Conservation (phyloP, 1,140 invertebrate genomes). For the Littorina saxatilis region DNA sequence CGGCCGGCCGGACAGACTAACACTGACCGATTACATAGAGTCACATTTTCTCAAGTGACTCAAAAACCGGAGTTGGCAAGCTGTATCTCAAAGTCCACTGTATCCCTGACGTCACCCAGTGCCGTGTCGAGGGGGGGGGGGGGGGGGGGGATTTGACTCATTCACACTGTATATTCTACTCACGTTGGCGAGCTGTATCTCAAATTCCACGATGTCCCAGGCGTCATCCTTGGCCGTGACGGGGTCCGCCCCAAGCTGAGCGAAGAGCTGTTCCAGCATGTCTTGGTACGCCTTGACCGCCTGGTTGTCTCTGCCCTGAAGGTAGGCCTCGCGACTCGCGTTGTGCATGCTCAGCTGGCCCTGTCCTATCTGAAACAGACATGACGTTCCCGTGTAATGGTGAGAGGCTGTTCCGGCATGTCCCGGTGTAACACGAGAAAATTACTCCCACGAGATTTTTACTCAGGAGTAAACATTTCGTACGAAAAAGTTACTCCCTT, state of each 20-base stretch:
- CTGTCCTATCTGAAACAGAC: constrained; percentile 42
- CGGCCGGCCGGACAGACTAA: too few species aligned
- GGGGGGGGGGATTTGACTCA: too few species aligned
- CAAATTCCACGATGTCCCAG: constrained; percentile 47
- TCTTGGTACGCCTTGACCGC: constrained; percentile 40
- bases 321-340: constrained; percentile 53
- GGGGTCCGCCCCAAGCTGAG: constrained; percentile 39
- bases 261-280: constrained; percentile 36
- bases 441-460: too few species aligned
- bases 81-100: constrained; percentile 49
- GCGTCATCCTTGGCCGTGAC: constrained; percentile 36
- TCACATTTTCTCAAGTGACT: too few species aligned
- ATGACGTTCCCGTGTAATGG: too few species aligned
- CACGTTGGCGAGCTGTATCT: constrained; percentile 51
- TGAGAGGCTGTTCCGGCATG: neutral
- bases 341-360: constrained; percentile 56
- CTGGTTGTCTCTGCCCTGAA: constrained; percentile 41
- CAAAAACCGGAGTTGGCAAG: constrained; percentile 55
- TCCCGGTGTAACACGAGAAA: neutral
- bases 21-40: too few species aligned
- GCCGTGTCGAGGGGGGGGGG: constrained; percentile 12
- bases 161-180: too few species aligned
- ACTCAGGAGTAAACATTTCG: too few species aligned
- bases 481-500: too few species aligned
- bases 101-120: constrained; percentile 34